Conservation (phyloP, 2,888 invertebrate species). For the Agriopis leucophaearia region DNA sequence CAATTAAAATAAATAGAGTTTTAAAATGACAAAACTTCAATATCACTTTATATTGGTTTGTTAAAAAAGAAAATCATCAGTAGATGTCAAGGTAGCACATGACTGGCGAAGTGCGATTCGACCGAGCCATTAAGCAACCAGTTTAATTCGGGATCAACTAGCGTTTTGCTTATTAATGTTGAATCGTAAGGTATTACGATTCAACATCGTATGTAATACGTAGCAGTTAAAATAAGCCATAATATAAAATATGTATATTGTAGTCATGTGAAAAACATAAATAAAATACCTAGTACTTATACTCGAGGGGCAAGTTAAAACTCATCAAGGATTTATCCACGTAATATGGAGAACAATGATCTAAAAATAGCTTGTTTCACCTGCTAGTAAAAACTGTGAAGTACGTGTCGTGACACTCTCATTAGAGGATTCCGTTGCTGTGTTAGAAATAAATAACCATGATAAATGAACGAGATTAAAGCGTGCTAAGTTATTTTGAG, state of each 20-base stretch:
- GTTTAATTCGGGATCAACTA: slow-evolving; percentile 6
- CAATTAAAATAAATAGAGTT: background rate
- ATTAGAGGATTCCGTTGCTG: no score
- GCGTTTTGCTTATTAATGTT: slow-evolving; percentile 1
- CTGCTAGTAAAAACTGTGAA: slow-evolving; percentile 5
- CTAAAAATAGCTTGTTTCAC: slow-evolving; percentile 1
- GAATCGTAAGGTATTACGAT: no score
- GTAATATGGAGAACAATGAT: slow-evolving; percentile 5
- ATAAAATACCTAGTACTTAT: background rate
- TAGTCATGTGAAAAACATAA: background rate
- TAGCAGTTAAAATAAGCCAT: background rate
- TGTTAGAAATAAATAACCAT: no score
- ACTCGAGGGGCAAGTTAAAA: background rate
- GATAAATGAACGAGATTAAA: no score
- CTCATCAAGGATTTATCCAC: background rate
- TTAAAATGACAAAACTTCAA: background rate
- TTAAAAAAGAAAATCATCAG: slow-evolving; percentile 8
- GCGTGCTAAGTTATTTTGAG: no score
- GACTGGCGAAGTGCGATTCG: background rate
- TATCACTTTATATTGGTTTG: background rate
- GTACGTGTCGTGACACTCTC: background rate
- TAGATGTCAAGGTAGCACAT: slow-evolving; percentile 6
- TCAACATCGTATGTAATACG: background rate
- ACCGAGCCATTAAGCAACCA: background rate
- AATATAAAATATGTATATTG: background rate